Evolutionary conservation across 2,113 vertebrate genomes (phyloP).

Genomic region (Tringa solitaria): DNA sequence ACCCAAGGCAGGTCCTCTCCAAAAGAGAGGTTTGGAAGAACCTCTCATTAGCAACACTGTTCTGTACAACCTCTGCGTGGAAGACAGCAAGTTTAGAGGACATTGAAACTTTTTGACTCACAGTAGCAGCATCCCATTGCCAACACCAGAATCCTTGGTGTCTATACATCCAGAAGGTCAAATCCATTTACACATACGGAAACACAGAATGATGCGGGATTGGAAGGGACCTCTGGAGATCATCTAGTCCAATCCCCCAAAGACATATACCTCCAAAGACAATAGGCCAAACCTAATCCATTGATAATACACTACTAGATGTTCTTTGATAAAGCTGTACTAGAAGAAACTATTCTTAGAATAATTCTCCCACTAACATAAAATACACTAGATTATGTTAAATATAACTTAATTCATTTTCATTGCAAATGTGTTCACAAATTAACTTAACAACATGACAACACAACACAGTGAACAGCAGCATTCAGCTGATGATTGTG

Average conservation of each 20-base stretch:
- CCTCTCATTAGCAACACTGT: not conserved
- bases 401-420: not conserved
- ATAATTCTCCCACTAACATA: not conserved
- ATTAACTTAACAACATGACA: not conserved
- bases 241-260: no score
- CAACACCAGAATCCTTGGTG: not conserved
- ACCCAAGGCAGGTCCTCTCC: not conserved
- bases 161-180: not conserved
- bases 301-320: not conserved
- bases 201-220: no score
- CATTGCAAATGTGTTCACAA: not conserved
- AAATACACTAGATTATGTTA: not conserved
- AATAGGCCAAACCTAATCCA: not conserved
- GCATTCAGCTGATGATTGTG: not conserved
- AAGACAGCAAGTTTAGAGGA: not conserved
- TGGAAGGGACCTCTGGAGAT: no score
- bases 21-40: not conserved
- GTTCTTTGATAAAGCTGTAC: not conserved
- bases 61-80: not conserved
- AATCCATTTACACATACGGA: not conserved
- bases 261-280: not conserved
- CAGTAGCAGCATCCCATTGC: not conserved
- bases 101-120: not conserved
- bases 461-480: not conserved
- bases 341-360: not conserved